phyloP scores from a whole-genome alignment of 2,797 vertebrate species.

The Alcedo atthis region DNA sequence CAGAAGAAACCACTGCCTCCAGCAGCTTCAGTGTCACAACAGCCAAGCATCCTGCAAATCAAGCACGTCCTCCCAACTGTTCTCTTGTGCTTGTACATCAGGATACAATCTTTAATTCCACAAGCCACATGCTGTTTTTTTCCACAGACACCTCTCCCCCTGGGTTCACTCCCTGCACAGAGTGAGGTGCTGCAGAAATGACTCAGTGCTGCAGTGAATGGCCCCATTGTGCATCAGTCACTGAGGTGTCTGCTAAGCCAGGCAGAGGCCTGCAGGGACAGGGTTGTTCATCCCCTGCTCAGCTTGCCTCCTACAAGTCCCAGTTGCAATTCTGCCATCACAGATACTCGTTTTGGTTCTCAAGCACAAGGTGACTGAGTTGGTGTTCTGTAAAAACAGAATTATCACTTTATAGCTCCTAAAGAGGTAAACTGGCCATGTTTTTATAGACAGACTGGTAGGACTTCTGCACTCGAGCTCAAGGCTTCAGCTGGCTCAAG shows the following conservation, averaged over 20 bases:
- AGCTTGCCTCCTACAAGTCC: neutral
- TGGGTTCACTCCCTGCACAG: neutral
- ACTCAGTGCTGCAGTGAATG: constrained; percentile 58
- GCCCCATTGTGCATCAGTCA: constrained; percentile 39
- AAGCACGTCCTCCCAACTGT: neutral
- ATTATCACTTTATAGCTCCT: neutral
- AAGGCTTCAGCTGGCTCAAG: neutral
- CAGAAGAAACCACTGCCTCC: neutral
- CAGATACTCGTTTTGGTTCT: neutral
- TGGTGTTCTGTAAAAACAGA: neutral
- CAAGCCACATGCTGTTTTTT: neutral
- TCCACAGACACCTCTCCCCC: neutral
- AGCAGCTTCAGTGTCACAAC: neutral
- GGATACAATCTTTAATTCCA: constrained; percentile 31
- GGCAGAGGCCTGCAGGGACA: constrained; percentile 53
- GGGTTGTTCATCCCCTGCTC: constrained; percentile 47
- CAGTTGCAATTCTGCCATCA: neutral
- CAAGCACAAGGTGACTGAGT: neutral
- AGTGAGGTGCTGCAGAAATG: constrained; percentile 59
- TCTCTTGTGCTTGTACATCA: neutral
- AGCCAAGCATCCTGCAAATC: neutral
- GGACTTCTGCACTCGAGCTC: neutral
- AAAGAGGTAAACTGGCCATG: neutral
- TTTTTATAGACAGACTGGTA: neutral
- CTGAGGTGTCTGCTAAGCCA: constrained; percentile 49